These are phyloP conservation scores for Tringa solitaria DNA, from an alignment of 2,113 vertebrate genomes.

Conservation along the genomic window DNA sequence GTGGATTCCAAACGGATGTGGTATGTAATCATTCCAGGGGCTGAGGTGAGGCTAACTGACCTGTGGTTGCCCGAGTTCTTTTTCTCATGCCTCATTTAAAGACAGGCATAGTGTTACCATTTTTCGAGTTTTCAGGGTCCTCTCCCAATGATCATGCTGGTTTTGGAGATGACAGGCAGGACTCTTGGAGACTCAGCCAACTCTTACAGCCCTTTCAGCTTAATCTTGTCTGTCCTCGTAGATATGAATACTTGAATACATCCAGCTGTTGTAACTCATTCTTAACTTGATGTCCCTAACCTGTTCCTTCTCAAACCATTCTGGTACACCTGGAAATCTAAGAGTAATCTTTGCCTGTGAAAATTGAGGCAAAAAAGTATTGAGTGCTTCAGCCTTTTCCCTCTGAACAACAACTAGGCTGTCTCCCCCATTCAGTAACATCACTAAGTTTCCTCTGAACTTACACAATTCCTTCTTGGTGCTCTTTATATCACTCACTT, in stretches of 20 bases:
- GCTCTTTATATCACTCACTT: not conserved
- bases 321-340: not conserved
- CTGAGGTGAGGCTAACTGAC: not conserved
- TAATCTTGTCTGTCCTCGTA: not conserved
- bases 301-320: not conserved
- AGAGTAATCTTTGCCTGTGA: not conserved
- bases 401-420: not conserved
- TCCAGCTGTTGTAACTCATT: not conserved
- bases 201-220: not conserved
- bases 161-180: not conserved
- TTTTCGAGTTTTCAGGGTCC: not conserved
- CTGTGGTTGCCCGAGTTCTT: not conserved
- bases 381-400: not conserved
- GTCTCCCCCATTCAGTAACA: not conserved
- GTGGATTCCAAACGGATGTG: conserved; percentile 14
- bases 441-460: not conserved
- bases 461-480: not conserved
- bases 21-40: not conserved
- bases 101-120: not conserved
- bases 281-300: not conserved
- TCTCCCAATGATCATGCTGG: not conserved
- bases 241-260: not conserved
- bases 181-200: not conserved
- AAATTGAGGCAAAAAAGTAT: not conserved
- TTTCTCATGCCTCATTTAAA: not conserved